Base-by-base conservation (phyloP, 2,113 vertebrate species). In the Lagenorhynchus albirostris region DNA sequence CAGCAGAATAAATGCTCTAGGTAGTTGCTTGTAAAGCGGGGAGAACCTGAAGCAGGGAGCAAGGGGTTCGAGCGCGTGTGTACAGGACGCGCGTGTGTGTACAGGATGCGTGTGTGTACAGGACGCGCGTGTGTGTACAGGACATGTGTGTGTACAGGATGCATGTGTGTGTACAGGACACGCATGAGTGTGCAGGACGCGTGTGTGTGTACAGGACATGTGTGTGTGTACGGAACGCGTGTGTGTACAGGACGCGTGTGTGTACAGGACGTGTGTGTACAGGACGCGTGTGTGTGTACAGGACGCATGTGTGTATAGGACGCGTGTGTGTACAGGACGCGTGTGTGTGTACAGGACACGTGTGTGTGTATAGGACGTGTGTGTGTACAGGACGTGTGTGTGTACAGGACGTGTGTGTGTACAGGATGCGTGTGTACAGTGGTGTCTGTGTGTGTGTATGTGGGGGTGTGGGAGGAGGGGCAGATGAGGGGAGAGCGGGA, bases 11-110 rank as follows among this genome's bases (percentile, higher is more conserved):
- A 25, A 18, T 7, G 44, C 36, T 3, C 14, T 1, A 15, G 53
- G 2, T 25, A 25, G 17, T 25, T 14, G 38, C 47, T 0, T 1
- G 29, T 0, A 18, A 9, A 13, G 70, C 6, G 14, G 18, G 41
- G n/a, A 2, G 58, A 63, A 1, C 15, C 21, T 2, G 6, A 31
- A 29, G 87, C 20, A 10, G 21, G 31, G 8, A 44, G 41, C 14
- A 3, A 8, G 38, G 41, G 67, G 20, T 44, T 21, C n/a, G 55
- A 5, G n/a, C 6, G 55, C 17, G 53, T 17, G 63, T 12, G 20
- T 67, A 25, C 2, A 50, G 38, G 50, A 17, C 33, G 1, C 31
- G 1, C 21, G 2, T 65, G 8, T 10, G 70, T 14, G 44, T 55
- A 25, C 2, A 47, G 38, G 50, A 26, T 23, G 2, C 23, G 3